These are phyloP conservation scores for Selene dorsalis DNA, from an alignment of 2,797 vertebrate genomes.

Conservation along the genomic window DNA sequence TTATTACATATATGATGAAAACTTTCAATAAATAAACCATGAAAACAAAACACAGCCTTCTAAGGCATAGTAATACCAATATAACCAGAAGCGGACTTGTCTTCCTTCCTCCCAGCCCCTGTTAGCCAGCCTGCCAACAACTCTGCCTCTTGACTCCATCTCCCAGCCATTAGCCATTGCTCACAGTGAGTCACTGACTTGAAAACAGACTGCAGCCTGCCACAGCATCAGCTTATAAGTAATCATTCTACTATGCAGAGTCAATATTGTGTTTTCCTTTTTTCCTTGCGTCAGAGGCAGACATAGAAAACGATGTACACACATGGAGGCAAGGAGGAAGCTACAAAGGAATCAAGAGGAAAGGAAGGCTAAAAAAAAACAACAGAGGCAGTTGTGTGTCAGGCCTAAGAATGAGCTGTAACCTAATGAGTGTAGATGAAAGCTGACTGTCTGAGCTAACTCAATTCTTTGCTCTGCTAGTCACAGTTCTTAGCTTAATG, in stretches of 20 bases:
- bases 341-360: conserved; percentile 29
- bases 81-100: conserved; percentile 41
- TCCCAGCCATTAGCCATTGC: conserved; percentile 54
- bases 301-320: conserved; percentile 22
- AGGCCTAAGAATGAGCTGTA: conserved; percentile 72
- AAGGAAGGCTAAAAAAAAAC: background rate
- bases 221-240: conserved; percentile 56
- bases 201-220: conserved; percentile 62
- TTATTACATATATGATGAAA: too few relatives aligned
- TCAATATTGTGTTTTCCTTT: conserved; percentile 46
- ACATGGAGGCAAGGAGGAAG: conserved; percentile 13
- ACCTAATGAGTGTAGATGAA: conserved; percentile 75
- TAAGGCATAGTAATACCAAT: conserved; percentile 56
- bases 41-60: conserved; percentile 52
- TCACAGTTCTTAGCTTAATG: conserved; percentile 72
- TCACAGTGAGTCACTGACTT: conserved; percentile 67
- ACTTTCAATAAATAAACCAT: too few relatives aligned
- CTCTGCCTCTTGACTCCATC: conserved; percentile 55
- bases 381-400: conserved; percentile 44
- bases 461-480: conserved; percentile 80
- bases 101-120: conserved; percentile 39
- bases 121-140: conserved; percentile 47
- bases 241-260: conserved; percentile 60
- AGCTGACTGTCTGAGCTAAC: conserved; percentile 76
- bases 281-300: background rate